A percentile compares a stretch with the other conserved stretches of the same genome.
Conservation (phyloP, 2,888 invertebrate genomes). For the Liodrosophila aerea region DNA sequence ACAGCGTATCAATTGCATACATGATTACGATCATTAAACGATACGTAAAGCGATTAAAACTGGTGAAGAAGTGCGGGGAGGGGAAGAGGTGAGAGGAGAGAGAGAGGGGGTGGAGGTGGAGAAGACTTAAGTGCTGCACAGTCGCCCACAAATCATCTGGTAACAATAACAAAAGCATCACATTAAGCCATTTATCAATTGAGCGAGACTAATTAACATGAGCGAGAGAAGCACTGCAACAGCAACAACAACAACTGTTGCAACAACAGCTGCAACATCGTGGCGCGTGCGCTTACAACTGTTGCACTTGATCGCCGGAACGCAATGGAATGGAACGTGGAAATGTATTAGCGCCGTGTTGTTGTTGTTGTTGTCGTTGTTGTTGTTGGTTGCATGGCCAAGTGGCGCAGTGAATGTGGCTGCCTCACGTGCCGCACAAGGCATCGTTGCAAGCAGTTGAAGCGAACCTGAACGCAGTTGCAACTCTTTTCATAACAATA, state of each 20-base stretch:
- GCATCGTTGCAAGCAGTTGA: neutral
- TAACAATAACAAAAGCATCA: constrained; percentile 19
- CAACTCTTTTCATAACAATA: neutral
- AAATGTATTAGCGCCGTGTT: neutral
- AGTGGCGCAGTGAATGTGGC: neutral
- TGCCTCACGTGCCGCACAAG: neutral
- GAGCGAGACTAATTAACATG: constrained; percentile 54
- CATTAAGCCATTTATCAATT: constrained; percentile 50
- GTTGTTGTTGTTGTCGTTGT: too few relatives aligned
- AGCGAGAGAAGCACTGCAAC: constrained; percentile 11
- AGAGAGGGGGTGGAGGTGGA: neutral
- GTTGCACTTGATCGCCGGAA: constrained; percentile 32
- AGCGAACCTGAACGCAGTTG: constrained; percentile 16
- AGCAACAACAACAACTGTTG: too few relatives aligned
- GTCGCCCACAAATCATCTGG: constrained; percentile 33
- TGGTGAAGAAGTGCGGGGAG: too few relatives aligned
- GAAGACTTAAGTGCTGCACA: neutral
- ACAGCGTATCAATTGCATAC: constrained; percentile 21
- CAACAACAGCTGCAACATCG: constrained; percentile 8
- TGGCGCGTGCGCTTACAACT: constrained; percentile 49
- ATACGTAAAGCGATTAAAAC: constrained; percentile 3
- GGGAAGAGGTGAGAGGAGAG: neutral
- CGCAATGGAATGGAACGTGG: constrained; percentile 9
- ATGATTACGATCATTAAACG: constrained; percentile 11
- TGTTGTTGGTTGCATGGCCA: neutral